These are phyloP conservation scores for Apis mellifera DNA, from an alignment of 1,140 invertebrate genomes.

Conservation along the genomic window DNA sequence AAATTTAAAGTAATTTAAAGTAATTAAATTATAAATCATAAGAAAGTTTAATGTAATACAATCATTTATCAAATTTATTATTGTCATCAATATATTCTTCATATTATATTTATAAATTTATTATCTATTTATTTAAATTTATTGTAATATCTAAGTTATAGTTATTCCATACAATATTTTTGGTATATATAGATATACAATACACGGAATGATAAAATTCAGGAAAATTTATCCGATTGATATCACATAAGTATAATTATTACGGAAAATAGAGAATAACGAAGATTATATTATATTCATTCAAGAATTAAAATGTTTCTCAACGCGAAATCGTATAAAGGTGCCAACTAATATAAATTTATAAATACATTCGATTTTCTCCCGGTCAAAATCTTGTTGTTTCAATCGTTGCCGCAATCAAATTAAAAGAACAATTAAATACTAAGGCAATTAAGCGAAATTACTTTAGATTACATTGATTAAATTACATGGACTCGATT, in stretches of 20 bases:
- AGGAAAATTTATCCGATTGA: neutral
- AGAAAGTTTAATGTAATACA: too few species aligned
- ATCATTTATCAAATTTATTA: too few species aligned
- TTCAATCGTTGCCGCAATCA: constrained; percentile 35
- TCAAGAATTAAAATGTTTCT: neutral
- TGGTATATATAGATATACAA: too few species aligned
- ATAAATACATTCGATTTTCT: neutral
- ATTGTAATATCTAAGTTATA: too few species aligned
- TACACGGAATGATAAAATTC: too few species aligned
- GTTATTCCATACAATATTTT: too few species aligned
- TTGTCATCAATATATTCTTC: too few species aligned
- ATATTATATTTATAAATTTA: too few species aligned
- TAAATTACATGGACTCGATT: constrained; percentile 58
- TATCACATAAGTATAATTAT: neutral
- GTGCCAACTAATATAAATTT: neutral
- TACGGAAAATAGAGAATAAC: neutral
- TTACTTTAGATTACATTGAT: constrained; percentile 62
- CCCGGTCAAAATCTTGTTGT: neutral
- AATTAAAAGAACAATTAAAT: constrained; percentile 53
- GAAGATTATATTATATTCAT: neutral
- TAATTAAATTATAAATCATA: too few species aligned
- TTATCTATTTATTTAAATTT: too few species aligned
- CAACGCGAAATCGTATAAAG: too few species aligned
- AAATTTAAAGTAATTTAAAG: too few species aligned
- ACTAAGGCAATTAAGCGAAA: constrained; percentile 55